Conservation (phyloP, 2,888 invertebrate species). For the Scaptomyza cyrtandrae region DNA sequence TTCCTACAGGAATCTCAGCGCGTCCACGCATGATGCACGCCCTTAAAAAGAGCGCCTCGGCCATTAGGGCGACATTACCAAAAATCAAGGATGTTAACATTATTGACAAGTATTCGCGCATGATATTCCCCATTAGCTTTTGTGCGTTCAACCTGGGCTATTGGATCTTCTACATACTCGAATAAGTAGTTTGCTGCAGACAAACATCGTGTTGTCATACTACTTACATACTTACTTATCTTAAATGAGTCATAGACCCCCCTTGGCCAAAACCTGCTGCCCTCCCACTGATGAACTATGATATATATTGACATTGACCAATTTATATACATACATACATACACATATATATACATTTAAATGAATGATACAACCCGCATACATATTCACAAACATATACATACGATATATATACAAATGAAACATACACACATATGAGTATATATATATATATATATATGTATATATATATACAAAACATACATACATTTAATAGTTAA, state of each 20-base stretch:
- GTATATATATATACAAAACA: conserved; percentile 13
- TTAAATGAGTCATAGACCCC: conserved; percentile 28
- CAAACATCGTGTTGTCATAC: conserved; percentile 13
- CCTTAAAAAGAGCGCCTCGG: conserved; percentile 92
- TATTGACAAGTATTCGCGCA: conserved; percentile 98
- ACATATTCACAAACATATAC: conserved; percentile 23
- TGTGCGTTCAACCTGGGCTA: conserved; percentile 97
- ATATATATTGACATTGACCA: conserved; percentile 54
- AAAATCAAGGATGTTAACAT: conserved; percentile 98
- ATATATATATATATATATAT: conserved; percentile 19
- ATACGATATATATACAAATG: conserved; percentile 10
- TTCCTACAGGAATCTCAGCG: conserved; percentile 61
- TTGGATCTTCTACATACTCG: conserved; percentile 96
- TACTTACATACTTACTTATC: background rate
- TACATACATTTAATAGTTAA: conserved; percentile 37
- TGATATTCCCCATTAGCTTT: conserved; percentile 98
- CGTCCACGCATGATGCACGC: conserved; percentile 91
- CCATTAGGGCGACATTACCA: conserved; percentile 95
- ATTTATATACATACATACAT: conserved; percentile 37
- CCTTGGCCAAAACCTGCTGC: conserved; percentile 38
- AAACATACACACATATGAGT: conserved; percentile 5
- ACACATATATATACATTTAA: conserved; percentile 15
- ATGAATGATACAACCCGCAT: conserved; percentile 41
- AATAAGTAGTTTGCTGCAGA: conserved; percentile 82
- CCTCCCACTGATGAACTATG: conserved; percentile 49